Conservation (phyloP, 2,797 vertebrate species). For the Pristis pectinata region DNA sequence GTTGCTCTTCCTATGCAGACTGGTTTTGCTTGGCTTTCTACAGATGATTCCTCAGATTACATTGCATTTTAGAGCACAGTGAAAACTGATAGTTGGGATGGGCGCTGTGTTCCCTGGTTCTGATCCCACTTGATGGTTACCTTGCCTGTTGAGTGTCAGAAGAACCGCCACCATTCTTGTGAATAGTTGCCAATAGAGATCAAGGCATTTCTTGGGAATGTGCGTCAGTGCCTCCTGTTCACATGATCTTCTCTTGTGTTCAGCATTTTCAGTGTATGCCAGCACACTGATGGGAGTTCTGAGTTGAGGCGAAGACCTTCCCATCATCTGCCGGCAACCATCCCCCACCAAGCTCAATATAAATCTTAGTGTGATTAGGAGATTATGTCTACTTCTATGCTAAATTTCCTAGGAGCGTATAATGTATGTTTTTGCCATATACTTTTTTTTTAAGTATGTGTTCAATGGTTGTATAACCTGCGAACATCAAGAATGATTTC, state of each 20-base stretch:
- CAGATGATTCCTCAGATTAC: no score
- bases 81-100: no score
- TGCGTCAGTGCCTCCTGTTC: background rate
- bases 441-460: background rate
- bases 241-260: background rate
- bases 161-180: background rate
- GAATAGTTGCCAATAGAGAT: background rate
- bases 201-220: background rate
- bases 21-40: no score
- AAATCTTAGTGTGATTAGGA: background rate
- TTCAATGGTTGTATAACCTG: background rate
- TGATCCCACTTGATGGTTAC: background rate
- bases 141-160: background rate
- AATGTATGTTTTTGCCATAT: background rate
- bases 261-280: background rate
- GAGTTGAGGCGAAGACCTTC: background rate
- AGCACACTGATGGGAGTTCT: background rate
- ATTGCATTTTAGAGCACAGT: no score
- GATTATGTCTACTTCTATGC: background rate
- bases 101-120: background rate
- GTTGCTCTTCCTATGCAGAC: no score
- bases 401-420: background rate
- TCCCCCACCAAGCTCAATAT: background rate
- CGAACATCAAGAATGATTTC: background rate
- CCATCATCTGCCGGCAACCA: background rate